Evolutionary conservation across 2,113 vertebrate species (phyloP).

Genomic region (Neotoma lepida): DNA sequence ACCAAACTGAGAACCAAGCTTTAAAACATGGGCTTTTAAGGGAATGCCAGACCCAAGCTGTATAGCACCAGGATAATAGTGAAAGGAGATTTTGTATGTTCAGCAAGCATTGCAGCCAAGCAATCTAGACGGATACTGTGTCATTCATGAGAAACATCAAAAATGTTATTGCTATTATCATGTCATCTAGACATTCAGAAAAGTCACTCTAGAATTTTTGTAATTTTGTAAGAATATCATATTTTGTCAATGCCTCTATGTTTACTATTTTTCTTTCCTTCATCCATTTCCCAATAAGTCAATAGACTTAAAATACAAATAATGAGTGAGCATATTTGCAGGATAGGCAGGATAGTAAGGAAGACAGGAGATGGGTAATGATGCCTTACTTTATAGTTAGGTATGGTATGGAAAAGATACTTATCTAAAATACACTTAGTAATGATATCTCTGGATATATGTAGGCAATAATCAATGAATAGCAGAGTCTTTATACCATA

Average conservation of each 20-base stretch:
- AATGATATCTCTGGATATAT: neutral
- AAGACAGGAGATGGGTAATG: neutral
- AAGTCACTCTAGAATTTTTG: neutral
- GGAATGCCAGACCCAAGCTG: neutral
- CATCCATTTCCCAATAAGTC: neutral
- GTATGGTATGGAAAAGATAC: neutral
- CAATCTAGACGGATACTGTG: neutral
- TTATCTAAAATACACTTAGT: neutral
- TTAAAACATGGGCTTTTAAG: neutral
- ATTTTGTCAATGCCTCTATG: neutral
- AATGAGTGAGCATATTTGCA: neutral
- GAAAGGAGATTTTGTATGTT: neutral
- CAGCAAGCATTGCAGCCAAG: neutral
- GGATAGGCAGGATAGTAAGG: neutral
- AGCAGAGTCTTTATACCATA: neutral
- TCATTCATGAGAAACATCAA: neutral
- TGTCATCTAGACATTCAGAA: neutral
- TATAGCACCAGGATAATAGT: neutral
- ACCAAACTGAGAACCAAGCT: neutral
- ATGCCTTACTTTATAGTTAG: neutral
- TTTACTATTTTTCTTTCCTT: constrained; percentile 36
- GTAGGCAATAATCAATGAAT: neutral
- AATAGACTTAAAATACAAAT: constrained; percentile 12
- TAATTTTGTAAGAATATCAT: constrained; percentile 14
- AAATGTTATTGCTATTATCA: neutral